Base-by-base conservation (phyloP, 2,888 invertebrate genomes). In the Drosophila longiperda region DNA sequence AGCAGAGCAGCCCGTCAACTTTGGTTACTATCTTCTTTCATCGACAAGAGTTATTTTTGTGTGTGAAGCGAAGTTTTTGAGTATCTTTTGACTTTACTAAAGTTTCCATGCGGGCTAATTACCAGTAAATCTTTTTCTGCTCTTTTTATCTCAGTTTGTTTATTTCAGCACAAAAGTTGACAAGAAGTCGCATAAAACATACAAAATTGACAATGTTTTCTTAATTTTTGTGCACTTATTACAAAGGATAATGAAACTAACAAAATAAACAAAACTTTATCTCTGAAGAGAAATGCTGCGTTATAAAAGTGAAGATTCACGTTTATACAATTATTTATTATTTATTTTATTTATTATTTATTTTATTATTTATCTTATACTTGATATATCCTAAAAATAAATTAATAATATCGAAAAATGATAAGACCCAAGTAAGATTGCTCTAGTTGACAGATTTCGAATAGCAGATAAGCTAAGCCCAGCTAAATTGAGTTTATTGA, bases 91-190 rank as follows among this genome's bases (percentile, higher is more conserved):
- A 69, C 76, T 79, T 68, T 23, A 40, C 50, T n/a, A 29, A 67
- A 60, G 65, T 75, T 68, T 50, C 45, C 26, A 76, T 72, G 80
- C 66, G 71, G 80, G 75, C 23, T 64, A 75, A 70, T 75, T 63
- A 34, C 42, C 36, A 9, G 36, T 32, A 26, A 36, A 26, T 61
- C 53, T 23, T 50, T 12, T 50, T 36, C 34, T 49, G 7, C 36
- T 6, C 32, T 36, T 23, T 34, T 26, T 29, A 26, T 38, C 26
- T 7, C 8, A 8, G 15, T 15, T 20, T 20, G 40, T 20, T 40
- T 66, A 7, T 36, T 15, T 42, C 15, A 32, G 57, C 32, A 9
- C 20, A 32, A 32, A 57, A 29, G 42, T 33, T 32, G 7, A 52
- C 40, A 52, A 34, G 17, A 65, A n/a, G 17, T 52, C 34, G 7